Percentiles rank a stretch among this genome's conserved stretches.
Evolutionary conservation across 2,888 invertebrate species (phyloP).

Genomic region (Thymelicus sylvestris): DNA sequence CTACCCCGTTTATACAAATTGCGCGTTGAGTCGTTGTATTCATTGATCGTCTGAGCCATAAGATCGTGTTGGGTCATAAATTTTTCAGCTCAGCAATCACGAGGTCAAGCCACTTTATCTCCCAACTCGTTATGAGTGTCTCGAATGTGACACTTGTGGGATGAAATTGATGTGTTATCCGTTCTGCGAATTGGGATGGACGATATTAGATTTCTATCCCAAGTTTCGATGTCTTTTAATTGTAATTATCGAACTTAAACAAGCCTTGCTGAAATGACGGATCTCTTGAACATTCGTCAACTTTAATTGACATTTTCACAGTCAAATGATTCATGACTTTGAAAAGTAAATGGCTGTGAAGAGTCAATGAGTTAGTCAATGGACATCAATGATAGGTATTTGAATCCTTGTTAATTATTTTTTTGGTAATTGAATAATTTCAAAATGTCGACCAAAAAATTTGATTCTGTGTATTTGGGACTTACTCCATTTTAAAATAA

Average conservation of each 20-base stretch:
- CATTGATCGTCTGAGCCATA: constrained; percentile 15
- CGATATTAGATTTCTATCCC: not conserved
- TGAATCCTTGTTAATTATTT: too few relatives aligned
- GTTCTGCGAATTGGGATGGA: not conserved
- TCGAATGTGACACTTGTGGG: constrained; percentile 21
- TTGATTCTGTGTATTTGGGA: too few relatives aligned
- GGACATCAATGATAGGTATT: too few relatives aligned
- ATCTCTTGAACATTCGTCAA: too few relatives aligned
- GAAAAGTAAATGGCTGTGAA: too few relatives aligned
- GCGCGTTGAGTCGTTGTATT: not conserved
- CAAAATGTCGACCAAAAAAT: too few relatives aligned
- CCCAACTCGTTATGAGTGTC: constrained; percentile 18
- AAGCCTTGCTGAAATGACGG: too few relatives aligned
- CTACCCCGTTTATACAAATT: not conserved
- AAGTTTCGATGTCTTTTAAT: not conserved
- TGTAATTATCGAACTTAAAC: not conserved
- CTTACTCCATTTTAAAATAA: too few relatives aligned
- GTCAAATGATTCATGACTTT: too few relatives aligned
- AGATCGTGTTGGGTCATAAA: constrained; percentile 34
- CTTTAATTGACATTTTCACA: too few relatives aligned
- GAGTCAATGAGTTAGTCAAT: too few relatives aligned
- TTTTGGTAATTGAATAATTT: too few relatives aligned
- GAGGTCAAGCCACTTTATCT: constrained; percentile 52
- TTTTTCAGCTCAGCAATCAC: constrained; percentile 39
- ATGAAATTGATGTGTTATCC: constrained; percentile 15